Evolutionary conservation across 1,140 invertebrate genomes (phyloP).

Genomic region (Paraescarpia echinospica): DNA sequence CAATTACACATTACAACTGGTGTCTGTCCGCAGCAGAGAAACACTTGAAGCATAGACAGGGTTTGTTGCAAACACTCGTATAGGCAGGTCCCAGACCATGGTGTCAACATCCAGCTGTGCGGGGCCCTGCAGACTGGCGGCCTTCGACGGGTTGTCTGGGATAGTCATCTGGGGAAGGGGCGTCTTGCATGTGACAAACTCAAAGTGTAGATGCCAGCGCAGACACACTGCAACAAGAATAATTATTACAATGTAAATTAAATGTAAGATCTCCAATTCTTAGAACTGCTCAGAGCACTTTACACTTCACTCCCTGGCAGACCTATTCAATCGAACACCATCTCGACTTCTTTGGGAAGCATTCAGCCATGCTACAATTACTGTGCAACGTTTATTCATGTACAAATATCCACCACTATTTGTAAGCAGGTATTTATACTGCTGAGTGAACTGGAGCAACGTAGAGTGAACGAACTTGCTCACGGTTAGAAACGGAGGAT

Average conservation of each 20-base stretch:
- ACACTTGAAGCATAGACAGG: conserved; percentile 67
- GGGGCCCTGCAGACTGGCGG: conserved; percentile 79
- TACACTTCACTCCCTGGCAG: not conserved
- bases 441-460: no score
- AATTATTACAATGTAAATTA: not conserved
- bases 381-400: no score
- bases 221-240: conserved; percentile 70
- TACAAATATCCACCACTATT: no score
- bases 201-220: conserved; percentile 92
- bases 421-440: no score
- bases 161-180: conserved; percentile 38
- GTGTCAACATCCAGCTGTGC: conserved; percentile 87
- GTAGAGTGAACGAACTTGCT: no score
- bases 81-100: conserved; percentile 96
- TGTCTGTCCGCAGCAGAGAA: conserved; percentile 25
- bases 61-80: conserved; percentile 87
- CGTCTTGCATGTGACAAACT: conserved; percentile 79
- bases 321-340: not conserved
- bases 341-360: not conserved
- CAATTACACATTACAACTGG: not conserved
- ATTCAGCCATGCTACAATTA: not conserved
- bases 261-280: not conserved
- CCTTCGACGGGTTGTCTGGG: conserved; percentile 54
- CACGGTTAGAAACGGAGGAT: no score
- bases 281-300: not conserved